Evolutionary conservation across 1,140 invertebrate species (phyloP), one percentile per base, ranked within the genome.

Genomic region (Oedothorax gibbosus): DNA sequence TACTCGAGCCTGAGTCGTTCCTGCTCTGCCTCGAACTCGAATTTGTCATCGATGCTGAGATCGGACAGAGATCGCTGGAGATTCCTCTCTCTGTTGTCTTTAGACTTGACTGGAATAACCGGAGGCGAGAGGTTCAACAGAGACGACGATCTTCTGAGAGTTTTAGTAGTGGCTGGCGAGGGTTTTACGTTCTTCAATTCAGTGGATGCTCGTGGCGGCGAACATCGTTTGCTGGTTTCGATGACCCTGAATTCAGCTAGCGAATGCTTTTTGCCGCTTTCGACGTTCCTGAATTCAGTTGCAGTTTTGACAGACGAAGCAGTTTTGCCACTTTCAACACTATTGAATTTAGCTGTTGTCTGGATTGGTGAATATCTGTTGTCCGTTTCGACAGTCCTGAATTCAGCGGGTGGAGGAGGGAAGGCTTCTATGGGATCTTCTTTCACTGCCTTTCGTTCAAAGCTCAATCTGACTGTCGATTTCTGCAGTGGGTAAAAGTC

Each of bases 1-100:
- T 86, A 86, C 51, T 86, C 81, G 2, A 49, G 53, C n/a, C 79
- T 81, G 1, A 86, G 71, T 50, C 80, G 21, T 53, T 82, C 73
- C 20, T 86, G 85, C 15, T 86, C 85, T 0, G 57, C 35, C 21
- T 71, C 79, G 49, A 86, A 86, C 20, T 83, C 85, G n/a, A 65
- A 50, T 7, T 68, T 84, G 15, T 66, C 71, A 8, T 84, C 62
- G 11, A 51, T 21, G 20, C 20, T 35, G 9, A 84, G 62, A 18
- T 84, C 72, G 8, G 81, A 84, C 14, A 84, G 57, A 7, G 81
- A 84, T 62, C 81, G 64, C 20, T 84, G 81, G 9, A 84, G 57
- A 15, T 83, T 57, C 50, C 66, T 69, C 9, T 20, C 12, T 14
- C 51, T 50, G 12, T 64, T 82, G 51, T 21, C 15, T 73, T 75